Evolutionary conservation across 2,888 invertebrate genomes (phyloP).

Genomic region (Philopedon plagiatum): DNA sequence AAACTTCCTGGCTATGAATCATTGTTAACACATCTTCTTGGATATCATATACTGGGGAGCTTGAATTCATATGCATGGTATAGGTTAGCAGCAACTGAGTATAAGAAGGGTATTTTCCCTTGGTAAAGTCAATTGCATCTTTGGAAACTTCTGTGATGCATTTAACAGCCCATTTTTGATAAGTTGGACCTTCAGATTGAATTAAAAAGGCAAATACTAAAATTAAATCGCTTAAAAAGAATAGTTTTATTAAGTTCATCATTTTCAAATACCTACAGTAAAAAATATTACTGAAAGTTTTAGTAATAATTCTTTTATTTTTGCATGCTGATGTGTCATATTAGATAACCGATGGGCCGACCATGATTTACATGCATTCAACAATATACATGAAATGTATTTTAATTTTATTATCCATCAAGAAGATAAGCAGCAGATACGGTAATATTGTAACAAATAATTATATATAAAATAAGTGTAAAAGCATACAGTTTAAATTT

Average conservation of each 20-base stretch:
- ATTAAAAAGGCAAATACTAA: background rate
- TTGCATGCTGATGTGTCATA: conserved; percentile 11
- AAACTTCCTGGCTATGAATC: conserved; percentile 22
- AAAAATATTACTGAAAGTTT: too few species aligned
- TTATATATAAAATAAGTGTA: background rate
- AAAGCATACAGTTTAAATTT: too few species aligned
- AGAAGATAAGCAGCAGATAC: background rate
- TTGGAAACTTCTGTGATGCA: conserved; percentile 24
- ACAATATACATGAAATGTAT: conserved; percentile 34
- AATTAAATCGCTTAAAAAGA: background rate
- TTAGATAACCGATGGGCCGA: background rate
- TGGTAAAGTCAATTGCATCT: conserved; percentile 25
- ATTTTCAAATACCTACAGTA: too few species aligned
- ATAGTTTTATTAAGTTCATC: background rate
- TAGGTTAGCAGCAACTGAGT: conserved; percentile 30
- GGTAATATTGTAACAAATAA: background rate
- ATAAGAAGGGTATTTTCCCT: background rate
- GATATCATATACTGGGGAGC: conserved; percentile 6
- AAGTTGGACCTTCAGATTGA: conserved; percentile 22
- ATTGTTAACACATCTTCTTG: conserved; percentile 24
- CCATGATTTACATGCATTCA: background rate
- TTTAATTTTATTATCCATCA: conserved; percentile 26
- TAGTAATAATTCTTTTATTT: background rate
- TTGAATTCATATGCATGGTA: background rate
- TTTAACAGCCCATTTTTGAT: conserved; percentile 11